Evolutionary conservation across 1,140 invertebrate genomes (phyloP).

Genomic region (Pogonus chalceus): DNA sequence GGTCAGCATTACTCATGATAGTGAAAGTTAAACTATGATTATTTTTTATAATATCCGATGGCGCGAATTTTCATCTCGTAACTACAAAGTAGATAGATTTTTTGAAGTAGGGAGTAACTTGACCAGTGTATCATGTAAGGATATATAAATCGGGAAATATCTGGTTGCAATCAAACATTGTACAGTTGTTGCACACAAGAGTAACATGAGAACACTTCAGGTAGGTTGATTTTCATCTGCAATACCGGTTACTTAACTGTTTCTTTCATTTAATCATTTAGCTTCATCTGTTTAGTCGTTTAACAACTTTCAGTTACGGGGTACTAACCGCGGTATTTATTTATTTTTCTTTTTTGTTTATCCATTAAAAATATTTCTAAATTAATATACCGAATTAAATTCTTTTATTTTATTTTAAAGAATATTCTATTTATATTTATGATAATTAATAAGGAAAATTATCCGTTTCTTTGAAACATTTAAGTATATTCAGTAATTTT

Average conservation of each 20-base stretch:
- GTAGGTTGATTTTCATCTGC: neutral
- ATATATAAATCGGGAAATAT: slow-evolving; percentile 5
- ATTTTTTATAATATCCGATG: neutral
- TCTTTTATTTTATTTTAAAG: too few species aligned
- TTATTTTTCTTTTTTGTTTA: too few species aligned
- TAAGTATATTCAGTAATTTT: too few species aligned
- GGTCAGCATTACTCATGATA: neutral
- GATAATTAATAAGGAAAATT: too few species aligned
- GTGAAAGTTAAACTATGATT: neutral
- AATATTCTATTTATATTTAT: too few species aligned
- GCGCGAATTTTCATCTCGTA: neutral
- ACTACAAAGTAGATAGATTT: neutral
- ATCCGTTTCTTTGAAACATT: too few species aligned
- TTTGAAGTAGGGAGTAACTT: neutral
- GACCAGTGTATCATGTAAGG: neutral
- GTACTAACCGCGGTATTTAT: too few species aligned
- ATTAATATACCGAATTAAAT: too few species aligned
- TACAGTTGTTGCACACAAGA: neutral
- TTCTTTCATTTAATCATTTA: too few species aligned
- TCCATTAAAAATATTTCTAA: too few species aligned
- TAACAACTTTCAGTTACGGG: too few species aligned
- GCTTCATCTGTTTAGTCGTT: too few species aligned
- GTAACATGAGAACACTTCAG: neutral
- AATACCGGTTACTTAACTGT: neutral
- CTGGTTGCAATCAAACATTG: neutral